Percentiles rank a stretch among this genome's conserved stretches.
phyloP scores from a whole-genome alignment of 2,888 invertebrate species.

The Agriopis aurantiaria region DNA sequence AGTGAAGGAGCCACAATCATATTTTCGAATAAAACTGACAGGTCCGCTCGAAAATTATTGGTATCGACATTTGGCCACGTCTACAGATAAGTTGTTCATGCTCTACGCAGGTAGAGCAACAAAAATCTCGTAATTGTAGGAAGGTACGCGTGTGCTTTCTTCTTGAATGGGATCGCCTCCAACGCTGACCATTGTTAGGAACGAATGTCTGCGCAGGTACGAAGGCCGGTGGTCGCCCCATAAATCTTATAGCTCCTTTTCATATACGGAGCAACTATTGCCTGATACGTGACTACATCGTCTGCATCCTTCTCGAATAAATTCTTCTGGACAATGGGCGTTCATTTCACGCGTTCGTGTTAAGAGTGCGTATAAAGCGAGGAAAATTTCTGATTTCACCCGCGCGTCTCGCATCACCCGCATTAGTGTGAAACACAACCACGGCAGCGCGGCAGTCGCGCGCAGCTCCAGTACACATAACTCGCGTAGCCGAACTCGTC shows the following conservation, averaged over 20 bases:
- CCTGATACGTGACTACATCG: conserved; percentile 19
- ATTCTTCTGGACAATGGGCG: conserved; percentile 56
- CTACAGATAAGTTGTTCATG: background rate
- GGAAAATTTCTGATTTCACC: no score
- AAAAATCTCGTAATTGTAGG: conserved; percentile 26
- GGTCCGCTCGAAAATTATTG: background rate
- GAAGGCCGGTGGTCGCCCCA: conserved; percentile 59
- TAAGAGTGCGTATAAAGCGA: no score
- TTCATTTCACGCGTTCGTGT: conserved; percentile 63
- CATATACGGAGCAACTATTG: conserved; percentile 38
- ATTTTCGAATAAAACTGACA: background rate
- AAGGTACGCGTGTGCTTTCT: conserved; percentile 52
- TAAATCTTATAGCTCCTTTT: conserved; percentile 56
- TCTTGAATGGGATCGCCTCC: conserved; percentile 65
- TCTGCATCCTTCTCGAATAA: conserved; percentile 47
- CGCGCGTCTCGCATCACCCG: no score
- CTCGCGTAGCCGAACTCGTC: no score
- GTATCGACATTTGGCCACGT: background rate
- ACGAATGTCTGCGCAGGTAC: conserved; percentile 69
- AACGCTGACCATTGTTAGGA: conserved; percentile 60
- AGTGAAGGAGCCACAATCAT: background rate
- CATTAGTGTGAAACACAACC: no score
- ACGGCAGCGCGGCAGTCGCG: no score
- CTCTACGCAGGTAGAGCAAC: conserved; percentile 13
- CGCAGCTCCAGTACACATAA: no score